Evolutionary conservation across 2,888 invertebrate species (phyloP).

Genomic region (Cremastinae sp.): DNA sequence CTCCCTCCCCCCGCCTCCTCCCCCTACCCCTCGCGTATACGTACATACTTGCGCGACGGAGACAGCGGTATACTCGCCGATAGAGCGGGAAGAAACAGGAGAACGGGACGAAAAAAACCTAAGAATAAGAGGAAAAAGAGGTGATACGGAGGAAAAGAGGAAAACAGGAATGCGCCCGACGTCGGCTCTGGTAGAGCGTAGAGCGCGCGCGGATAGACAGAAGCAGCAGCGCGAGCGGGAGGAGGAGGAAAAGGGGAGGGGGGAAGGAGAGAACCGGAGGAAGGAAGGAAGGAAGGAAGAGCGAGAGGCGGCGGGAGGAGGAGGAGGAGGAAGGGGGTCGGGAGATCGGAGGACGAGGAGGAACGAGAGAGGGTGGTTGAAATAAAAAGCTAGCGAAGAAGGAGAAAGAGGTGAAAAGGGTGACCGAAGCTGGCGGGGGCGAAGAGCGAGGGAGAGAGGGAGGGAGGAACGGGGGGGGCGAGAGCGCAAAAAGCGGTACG

Average conservation of each 20-base stretch:
- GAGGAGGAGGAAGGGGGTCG: constrained; percentile 49
- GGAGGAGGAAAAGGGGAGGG: constrained; percentile 58
- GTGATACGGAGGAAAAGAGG: constrained; percentile 69
- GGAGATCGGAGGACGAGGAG: constrained; percentile 44
- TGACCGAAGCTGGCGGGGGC: constrained; percentile 69
- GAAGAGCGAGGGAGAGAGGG: constrained; percentile 46
- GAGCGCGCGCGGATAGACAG: constrained; percentile 36
- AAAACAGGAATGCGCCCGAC: constrained; percentile 70
- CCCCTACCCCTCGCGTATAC: too few relatives aligned
- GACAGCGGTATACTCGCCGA: constrained; percentile 71
- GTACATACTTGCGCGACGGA: constrained; percentile 66
- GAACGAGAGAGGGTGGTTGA: constrained; percentile 47
- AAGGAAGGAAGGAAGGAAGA: constrained; percentile 55
- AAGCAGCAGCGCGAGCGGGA: too few relatives aligned
- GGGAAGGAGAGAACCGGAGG: constrained; percentile 49
- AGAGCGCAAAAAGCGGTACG: too few relatives aligned
- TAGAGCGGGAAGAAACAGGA: constrained; percentile 66
- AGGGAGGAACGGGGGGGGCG: constrained; percentile 53
- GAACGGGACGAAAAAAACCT: constrained; percentile 68
- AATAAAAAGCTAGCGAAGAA: constrained; percentile 61
- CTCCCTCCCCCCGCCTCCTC: too few relatives aligned
- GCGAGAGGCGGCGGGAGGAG: constrained; percentile 45
- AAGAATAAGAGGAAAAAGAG: too few relatives aligned
- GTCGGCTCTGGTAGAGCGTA: constrained; percentile 65
- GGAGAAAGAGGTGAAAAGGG: constrained; percentile 69